Evolutionary conservation across 2,888 invertebrate species (phyloP), one percentile per base, ranked within the genome.

Genomic region (Thereva nobilitata): DNA sequence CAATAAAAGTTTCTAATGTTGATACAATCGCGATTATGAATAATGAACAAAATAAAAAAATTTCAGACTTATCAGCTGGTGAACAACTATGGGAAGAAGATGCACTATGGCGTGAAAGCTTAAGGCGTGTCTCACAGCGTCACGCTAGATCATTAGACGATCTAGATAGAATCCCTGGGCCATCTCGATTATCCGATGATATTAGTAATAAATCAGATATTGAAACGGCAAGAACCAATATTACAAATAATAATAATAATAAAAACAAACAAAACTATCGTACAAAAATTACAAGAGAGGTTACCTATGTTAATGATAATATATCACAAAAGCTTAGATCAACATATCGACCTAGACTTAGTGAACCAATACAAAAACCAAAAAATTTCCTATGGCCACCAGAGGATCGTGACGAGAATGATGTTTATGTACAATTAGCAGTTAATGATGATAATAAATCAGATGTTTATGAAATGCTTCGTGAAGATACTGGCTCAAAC

Each of bases 31-130:
- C 42, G 4, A 64, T 37, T 53, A 53, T 34, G 37, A 52, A 38
- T 12, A 41, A 38, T 49, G 23, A 66, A 54, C 70, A 67, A 70
- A 72, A 69, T 68, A 65, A 67, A 44, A 70, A 72, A 71, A 55
- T 72, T 44, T 59, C 72, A 64, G 72, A 71, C 66, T 55, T 69
- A 59, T 47, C 54, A n/a, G 53, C 54, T 45, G 57, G 68, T 56
- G 89, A 89, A 74, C 87, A 89, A 77, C 85, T 90, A 45, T 92
- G 92, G 92, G 92, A 92, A 75, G 91, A 93, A 79, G 92, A 93
- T 79, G 82, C 86, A 5, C 81, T 92, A 40, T 93, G 93, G 93
- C 84, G 89, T 66, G 92, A 92, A 75, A 90, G 90, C 74, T 82
- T 93, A 57, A 84, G 92, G 69, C 84, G 89, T 70, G 91, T 91